Evolutionary conservation across 2,113 vertebrate genomes (phyloP), one percentile per base, ranked within the genome.

Genomic region (Cettia cetti): DNA sequence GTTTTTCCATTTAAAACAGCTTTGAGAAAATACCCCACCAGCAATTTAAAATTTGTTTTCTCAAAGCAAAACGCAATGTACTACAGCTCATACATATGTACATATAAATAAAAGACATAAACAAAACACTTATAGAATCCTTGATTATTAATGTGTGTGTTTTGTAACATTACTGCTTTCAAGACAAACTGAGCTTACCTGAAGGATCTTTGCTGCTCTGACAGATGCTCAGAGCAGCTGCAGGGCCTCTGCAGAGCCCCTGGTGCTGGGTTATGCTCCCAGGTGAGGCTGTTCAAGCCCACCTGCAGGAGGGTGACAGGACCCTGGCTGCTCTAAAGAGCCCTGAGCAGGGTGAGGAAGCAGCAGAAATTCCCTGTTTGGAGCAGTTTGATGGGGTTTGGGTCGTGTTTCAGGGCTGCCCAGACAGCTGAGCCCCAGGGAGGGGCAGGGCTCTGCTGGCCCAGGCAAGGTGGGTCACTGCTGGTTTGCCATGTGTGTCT

Each of bases 221-320:
- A 30, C 85, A 92, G 92, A 70, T 80, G 76, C 68, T 33, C n/a
- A 17, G 57, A 92, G 90, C 87, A 92, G 78, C 85, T 80, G 69
- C 39, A 40, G 39, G 39, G 11, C 52, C 68, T 78, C 69, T 53
- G 27, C 56, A 49, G 82, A 80, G 64, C 14, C 42, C 31, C 54
- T 30, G 26, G 7, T 84, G 80, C 76, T 89, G 76, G 19, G 69
- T 10, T 59, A 0, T 9, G 13, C 84, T 89, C 19, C 0, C 60
- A 49, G 80, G 68, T 69, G 77, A 35, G 26, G 56, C n/a, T 91
- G 52, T 33, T 53, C 26, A 59, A 45, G 60, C 65, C 30, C 27
- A 1, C 26, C 78, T 53, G 57, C 84, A n/a, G 4, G 9, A 50
- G 52, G 47, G 37, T 42, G 49, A 18, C 13, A 7, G 40, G 3